These are phyloP conservation scores for Brachyistius frenatus DNA, from an alignment of 2,113 vertebrate genomes.

Conservation along the genomic window DNA sequence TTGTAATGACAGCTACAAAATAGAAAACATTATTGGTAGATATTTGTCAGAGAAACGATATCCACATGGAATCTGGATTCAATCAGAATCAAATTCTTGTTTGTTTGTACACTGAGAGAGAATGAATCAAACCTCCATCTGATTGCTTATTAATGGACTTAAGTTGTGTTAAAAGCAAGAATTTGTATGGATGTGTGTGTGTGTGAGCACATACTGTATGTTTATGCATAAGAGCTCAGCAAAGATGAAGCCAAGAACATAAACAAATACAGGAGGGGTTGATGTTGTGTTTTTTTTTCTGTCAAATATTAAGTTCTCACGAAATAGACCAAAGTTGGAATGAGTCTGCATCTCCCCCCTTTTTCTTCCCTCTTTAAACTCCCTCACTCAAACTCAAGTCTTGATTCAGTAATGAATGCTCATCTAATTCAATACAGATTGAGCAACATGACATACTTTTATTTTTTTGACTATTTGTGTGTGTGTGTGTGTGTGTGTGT, in stretches of 20 bases:
- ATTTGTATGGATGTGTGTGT: neutral
- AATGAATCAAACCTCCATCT: slow-evolving; percentile 42
- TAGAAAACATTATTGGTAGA: slow-evolving; percentile 73
- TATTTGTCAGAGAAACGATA: slow-evolving; percentile 68
- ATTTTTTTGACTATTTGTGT: slow-evolving; percentile 21
- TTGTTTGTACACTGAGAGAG: slow-evolving; percentile 50
- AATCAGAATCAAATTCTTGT: slow-evolving; percentile 54
- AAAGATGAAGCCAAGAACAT: slow-evolving; percentile 43
- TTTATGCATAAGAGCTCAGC: slow-evolving; percentile 5
- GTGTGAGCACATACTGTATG: slow-evolving; percentile 4
- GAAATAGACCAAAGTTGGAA: slow-evolving; percentile 48
- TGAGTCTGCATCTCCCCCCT: neutral
- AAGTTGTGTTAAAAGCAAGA: slow-evolving; percentile 5
- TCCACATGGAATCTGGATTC: slow-evolving; percentile 69
- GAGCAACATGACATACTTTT: slow-evolving; percentile 52
- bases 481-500: neutral
- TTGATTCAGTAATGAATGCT: slow-evolving; percentile 51
- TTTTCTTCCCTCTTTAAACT: slow-evolving; percentile 17
- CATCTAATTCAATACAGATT: slow-evolving; percentile 70
- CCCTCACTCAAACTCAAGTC: slow-evolving; percentile 37
- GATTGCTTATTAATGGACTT: slow-evolving; percentile 55
- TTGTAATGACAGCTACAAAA: slow-evolving; percentile 59
- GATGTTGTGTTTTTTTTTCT: slow-evolving; percentile 39
- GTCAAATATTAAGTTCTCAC: slow-evolving; percentile 62
- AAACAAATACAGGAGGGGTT: slow-evolving; percentile 39